Conservation (phyloP, 2,888 invertebrate genomes). For the Phaedon cochleariae region DNA sequence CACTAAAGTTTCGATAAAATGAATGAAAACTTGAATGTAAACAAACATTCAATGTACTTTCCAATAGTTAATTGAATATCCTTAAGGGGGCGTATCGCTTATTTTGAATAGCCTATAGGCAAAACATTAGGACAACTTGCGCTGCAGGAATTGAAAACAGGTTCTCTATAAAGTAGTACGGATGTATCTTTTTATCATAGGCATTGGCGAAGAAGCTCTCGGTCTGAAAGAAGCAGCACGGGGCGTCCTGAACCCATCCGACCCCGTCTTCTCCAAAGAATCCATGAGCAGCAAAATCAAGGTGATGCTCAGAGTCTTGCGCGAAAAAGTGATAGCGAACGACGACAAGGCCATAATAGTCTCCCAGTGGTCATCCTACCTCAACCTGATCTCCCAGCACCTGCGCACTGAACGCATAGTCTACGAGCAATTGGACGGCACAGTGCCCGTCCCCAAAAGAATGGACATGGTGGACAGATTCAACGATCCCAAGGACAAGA, state of each 20-base stretch:
- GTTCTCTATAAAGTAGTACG: too few species aligned
- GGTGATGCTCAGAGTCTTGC: constrained; percentile 44
- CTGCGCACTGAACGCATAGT: constrained; percentile 66
- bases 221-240: constrained; percentile 68
- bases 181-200: constrained; percentile 21
- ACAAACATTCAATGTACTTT: too few species aligned
- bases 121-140: too few species aligned
- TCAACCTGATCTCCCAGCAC: constrained; percentile 76
- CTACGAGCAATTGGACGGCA: constrained; percentile 78
- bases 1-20: too few species aligned
- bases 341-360: constrained; percentile 84
- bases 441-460: constrained; percentile 76
- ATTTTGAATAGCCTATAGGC: too few species aligned
- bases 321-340: constrained; percentile 63
- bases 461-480: constrained; percentile 74
- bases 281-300: constrained; percentile 70
- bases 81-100: too few species aligned
- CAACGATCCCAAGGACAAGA: constrained; percentile 69
- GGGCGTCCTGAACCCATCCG: constrained; percentile 70
- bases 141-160: too few species aligned
- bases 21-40: too few species aligned
- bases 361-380: constrained; percentile 91
- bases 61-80: too few species aligned
- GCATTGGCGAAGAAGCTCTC: constrained; percentile 54
- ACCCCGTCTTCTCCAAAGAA: constrained; percentile 74